These are phyloP conservation scores for Actenoides lindsayi DNA, from an alignment of 2,113 vertebrate species.

Conservation along the genomic window DNA sequence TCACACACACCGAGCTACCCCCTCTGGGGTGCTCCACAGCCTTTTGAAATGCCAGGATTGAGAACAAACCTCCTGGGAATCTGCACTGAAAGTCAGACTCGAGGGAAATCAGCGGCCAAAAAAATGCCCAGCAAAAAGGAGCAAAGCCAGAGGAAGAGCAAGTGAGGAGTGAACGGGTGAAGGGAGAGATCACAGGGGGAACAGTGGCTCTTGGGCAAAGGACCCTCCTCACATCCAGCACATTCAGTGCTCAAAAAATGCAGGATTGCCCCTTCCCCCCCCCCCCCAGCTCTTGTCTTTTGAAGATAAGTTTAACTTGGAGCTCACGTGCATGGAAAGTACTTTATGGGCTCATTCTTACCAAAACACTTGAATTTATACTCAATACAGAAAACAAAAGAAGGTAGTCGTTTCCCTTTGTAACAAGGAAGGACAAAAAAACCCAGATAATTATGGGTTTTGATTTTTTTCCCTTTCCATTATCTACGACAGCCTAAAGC, in stretches of 20 bases:
- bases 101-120: neutral
- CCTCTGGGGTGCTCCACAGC: accelerated
- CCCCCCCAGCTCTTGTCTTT: neutral
- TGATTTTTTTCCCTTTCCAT: too few relatives aligned
- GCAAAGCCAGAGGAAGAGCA: neutral
- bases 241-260: accelerated
- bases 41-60: accelerated
- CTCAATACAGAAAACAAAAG: too few relatives aligned
- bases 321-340: accelerated
- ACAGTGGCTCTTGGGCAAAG: accelerated
- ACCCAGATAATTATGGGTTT: accelerated
- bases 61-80: neutral
- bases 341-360: neutral
- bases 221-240: neutral
- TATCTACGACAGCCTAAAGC: neutral
- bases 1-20: too few relatives aligned
- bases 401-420: neutral
- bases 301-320: accelerated
- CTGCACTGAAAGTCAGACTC: neutral
- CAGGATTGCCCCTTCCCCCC: accelerated
- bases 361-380: neutral
- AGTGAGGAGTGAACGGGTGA: neutral
- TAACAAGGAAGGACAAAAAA: neutral
- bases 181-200: neutral
- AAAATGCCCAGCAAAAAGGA: accelerated